Base-by-base conservation (phyloP, 64 coral and sea anemone genomes). In the Stichodactyla mertensii region DNA sequence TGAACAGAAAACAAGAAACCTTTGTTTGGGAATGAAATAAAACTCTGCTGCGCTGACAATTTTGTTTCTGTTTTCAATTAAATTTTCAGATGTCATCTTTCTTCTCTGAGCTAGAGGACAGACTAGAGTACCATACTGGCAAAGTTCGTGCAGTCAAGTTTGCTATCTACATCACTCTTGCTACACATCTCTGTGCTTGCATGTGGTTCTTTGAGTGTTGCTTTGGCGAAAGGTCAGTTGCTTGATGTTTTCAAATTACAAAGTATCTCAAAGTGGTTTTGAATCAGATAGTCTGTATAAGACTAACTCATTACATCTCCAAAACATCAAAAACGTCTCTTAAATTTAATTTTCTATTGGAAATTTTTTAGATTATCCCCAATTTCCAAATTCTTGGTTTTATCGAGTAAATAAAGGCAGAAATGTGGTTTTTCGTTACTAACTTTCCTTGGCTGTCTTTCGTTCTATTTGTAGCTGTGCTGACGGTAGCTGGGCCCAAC, bases 141-240 rank as follows among this genome's bases (percentile, higher is more conserved):
- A 92, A 86, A 86, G 90, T 95, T 53, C 93, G 93, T 77, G 59
- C 87, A 16, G 7, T 88, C 16, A 95, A 95, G 78, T 95, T 95
- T 26, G 87, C 61, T 11, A 83, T 95, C 15, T 92, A 95, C 84
- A 95, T 95, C 58, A 53, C 92, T 71, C 36, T 95, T 52, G 87
- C 84, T 77, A 95, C 93, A 45, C 93, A 95, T 64, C 28, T 95
- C 9, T 91, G 89, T 28, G 90, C 71, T 13, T 95, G 93, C 61
- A 64, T 95, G 61, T 95, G 93, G 93, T 95, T 89, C 58, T 81
- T 95, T 26, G 93, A 92, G 79, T 82, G 83, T 45, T 95, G 93
- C 28, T 95, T 62, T 77, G 79, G 77, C 52, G 0, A 87, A 92
- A 77, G 57, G 93, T 95, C 64, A 78, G 89, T 45, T 45, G 36